phyloP scores from a whole-genome alignment of 2,113 vertebrate species.

The Ahaetulla prasina region DNA sequence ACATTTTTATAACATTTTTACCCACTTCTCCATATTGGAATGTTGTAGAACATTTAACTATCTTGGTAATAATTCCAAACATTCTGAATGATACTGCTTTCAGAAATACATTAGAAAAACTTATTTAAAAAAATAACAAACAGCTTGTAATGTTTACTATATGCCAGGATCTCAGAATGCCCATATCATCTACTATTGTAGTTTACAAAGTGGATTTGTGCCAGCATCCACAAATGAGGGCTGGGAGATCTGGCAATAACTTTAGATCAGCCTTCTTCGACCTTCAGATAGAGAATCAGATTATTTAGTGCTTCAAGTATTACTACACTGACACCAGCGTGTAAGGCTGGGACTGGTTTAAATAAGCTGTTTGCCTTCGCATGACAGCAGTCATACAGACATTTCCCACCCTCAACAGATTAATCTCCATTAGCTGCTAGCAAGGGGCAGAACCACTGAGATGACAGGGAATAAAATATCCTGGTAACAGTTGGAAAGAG shows the following conservation, averaged over 20 bases:
- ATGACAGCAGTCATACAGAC: neutral
- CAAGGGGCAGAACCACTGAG: neutral
- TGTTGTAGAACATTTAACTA: neutral
- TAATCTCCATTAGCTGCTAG: neutral
- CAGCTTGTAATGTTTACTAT: neutral
- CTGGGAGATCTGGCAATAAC: neutral
- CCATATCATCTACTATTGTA: neutral
- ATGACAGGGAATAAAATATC: neutral
- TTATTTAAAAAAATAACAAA: neutral
- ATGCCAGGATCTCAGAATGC: neutral
- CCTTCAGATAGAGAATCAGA: neutral
- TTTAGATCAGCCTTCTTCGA: neutral
- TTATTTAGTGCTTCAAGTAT: neutral
- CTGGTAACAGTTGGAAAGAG: neutral
- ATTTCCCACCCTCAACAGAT: neutral
- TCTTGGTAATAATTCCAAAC: neutral
- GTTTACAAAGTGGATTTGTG: neutral
- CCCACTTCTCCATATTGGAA: slow-evolving; percentile 22
- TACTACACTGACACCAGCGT: neutral
- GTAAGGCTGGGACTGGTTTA: neutral
- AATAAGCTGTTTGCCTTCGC: neutral
- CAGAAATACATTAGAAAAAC: neutral
- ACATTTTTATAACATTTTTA: neutral
- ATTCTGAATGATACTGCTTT: neutral
- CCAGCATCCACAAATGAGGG: neutral